Evolutionary conservation across 1,140 invertebrate genomes (phyloP).

Genomic region (Cherax destructor): DNA sequence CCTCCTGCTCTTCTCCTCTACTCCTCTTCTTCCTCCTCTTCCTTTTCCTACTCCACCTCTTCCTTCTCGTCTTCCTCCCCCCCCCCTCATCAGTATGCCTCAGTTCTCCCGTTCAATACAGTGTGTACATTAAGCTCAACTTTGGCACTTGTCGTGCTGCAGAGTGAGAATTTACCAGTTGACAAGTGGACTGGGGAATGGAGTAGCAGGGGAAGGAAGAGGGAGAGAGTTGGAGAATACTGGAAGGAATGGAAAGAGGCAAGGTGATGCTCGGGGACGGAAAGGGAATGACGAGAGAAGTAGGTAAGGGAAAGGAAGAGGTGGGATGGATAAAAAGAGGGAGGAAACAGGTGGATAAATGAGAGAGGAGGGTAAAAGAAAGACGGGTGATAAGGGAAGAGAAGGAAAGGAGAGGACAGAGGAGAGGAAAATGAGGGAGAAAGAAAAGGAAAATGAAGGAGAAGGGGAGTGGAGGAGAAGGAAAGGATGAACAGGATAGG

Average conservation of each 20-base stretch:
- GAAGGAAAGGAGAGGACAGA: background rate
- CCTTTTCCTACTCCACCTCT: background rate
- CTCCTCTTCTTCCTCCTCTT: background rate
- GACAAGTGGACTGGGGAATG: background rate
- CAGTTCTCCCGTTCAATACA: background rate
- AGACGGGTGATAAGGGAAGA: background rate
- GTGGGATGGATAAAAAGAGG: background rate
- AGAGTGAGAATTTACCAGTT: background rate
- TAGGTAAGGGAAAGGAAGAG: background rate
- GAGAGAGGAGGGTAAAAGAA: background rate
- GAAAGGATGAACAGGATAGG: no score
- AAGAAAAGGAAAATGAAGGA: background rate
- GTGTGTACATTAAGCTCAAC: background rate
- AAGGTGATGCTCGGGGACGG: background rate
- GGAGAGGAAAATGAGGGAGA: background rate
- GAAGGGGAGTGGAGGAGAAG: no score
- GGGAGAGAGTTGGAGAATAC: background rate
- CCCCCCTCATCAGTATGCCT: background rate
- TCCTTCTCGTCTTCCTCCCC: slow-evolving; percentile 2
- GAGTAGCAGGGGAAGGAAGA: no score
- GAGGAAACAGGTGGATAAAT: background rate
- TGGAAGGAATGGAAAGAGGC: background rate
- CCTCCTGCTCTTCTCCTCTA: background rate
- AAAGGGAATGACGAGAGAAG: background rate
- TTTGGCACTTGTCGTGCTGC: background rate